These are phyloP conservation scores for Drosophila lini DNA, from an alignment of 1,140 invertebrate genomes.

Conservation along the genomic window DNA sequence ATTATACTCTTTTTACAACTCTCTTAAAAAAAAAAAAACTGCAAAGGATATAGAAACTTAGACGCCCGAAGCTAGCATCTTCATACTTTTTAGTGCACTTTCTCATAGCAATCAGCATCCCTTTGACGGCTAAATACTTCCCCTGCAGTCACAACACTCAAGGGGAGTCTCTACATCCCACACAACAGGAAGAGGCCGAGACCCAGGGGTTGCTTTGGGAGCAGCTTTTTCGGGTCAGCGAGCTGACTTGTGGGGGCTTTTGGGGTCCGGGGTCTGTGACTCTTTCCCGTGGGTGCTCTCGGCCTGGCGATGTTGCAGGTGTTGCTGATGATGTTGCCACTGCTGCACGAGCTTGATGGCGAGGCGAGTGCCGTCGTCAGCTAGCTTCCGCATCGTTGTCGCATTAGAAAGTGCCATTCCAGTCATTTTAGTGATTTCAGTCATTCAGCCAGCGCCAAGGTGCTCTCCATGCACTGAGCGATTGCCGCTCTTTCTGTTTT, in stretches of 20 bases:
- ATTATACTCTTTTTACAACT: no score
- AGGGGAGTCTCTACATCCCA: background rate
- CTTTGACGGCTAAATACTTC: constrained; percentile 63
- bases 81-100: background rate
- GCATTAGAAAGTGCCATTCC: constrained; percentile 52
- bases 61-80: background rate
- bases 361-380: constrained; percentile 6
- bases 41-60: no score
- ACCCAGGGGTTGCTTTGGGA: constrained; percentile 6
- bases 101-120: constrained; percentile 54
- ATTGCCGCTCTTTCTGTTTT: constrained; percentile 6
- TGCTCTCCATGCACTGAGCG: constrained; percentile 33
- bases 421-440: constrained; percentile 21
- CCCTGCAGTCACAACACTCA: constrained; percentile 28
- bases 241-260: constrained; percentile 12
- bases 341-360: background rate
- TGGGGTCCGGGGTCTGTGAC: constrained; percentile 42
- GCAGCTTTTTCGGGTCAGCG: constrained; percentile 29
- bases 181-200: background rate
- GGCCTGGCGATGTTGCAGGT: constrained; percentile 2
- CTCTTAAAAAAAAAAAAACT: no score
- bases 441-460: constrained; percentile 22
- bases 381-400: constrained; percentile 40
- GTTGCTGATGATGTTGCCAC: constrained; percentile 2
- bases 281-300: constrained; percentile 54